phyloP scores from a whole-genome alignment of 2,888 invertebrate genomes.

The Andrena minutula region DNA sequence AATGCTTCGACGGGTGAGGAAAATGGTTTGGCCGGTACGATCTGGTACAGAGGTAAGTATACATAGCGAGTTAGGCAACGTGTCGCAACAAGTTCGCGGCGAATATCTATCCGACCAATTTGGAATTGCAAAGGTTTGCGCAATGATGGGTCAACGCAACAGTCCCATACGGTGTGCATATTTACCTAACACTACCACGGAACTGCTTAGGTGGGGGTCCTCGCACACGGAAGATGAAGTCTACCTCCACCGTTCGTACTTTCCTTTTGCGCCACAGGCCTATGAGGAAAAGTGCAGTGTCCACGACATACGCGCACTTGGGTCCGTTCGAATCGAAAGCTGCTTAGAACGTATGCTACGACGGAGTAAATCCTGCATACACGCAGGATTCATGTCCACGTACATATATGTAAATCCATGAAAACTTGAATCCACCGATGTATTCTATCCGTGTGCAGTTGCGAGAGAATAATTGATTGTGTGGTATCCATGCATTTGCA shows the following conservation, averaged over 20 bases:
- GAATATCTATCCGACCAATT: slow-evolving; percentile 38
- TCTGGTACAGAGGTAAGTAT: too few species aligned
- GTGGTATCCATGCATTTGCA: too few species aligned
- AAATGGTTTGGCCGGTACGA: too few species aligned
- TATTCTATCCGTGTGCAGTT: not conserved
- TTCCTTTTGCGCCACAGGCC: slow-evolving; percentile 63
- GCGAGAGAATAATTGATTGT: too few species aligned
- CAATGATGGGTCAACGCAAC: slow-evolving; percentile 12
- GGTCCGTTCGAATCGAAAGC: slow-evolving; percentile 49
- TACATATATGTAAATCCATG: not conserved
- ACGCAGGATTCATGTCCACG: not conserved
- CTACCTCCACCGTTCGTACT: slow-evolving; percentile 44
- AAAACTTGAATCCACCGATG: not conserved
- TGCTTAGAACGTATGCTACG: slow-evolving; percentile 12
- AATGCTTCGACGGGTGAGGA: too few species aligned
- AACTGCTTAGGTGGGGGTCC: slow-evolving; percentile 11
- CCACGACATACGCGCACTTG: not conserved
- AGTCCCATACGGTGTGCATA: not conserved
- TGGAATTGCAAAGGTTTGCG: slow-evolving; percentile 44
- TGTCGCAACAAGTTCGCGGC: slow-evolving; percentile 19
- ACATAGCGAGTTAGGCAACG: not conserved
- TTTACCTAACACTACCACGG: too few species aligned
- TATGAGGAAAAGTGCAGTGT: slow-evolving; percentile 6
- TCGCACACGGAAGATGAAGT: slow-evolving; percentile 59
- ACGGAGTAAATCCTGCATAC: slow-evolving; percentile 8